Conservation (phyloP, 2,797 vertebrate genomes). For the Pipistrellus nathusii region DNA sequence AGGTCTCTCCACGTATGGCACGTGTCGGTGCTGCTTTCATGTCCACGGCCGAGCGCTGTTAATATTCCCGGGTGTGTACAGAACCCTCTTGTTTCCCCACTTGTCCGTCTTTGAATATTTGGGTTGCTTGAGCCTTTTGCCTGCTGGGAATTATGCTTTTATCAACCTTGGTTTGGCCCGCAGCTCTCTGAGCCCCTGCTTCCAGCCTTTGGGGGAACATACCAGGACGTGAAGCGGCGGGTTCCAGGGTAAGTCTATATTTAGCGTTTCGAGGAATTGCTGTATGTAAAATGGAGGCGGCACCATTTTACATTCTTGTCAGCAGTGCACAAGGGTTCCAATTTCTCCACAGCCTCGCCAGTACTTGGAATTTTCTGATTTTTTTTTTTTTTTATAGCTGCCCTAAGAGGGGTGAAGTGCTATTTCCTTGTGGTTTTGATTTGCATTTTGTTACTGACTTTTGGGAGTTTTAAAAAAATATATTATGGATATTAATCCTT, state of each 20-base stretch:
- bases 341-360: neutral
- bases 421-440: neutral
- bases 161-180: neutral
- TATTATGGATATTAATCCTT: neutral
- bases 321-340: too few relatives aligned
- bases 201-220: fast-evolving
- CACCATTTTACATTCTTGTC: neutral
- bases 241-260: neutral
- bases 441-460: neutral
- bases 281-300: neutral
- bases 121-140: neutral
- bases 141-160: neutral
- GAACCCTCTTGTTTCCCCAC: neutral
- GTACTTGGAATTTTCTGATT: neutral
- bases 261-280: neutral
- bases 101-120: neutral
- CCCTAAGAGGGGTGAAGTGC: neutral
- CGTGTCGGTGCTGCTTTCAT: too few relatives aligned
- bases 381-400: neutral
- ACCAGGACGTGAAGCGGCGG: neutral
- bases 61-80: neutral
- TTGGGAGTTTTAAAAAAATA: neutral
- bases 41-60: neutral
- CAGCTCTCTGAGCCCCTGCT: neutral
- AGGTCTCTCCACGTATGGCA: neutral